Base-by-base conservation (phyloP, 2,113 vertebrate species). In the Xyrauchen texanus region DNA sequence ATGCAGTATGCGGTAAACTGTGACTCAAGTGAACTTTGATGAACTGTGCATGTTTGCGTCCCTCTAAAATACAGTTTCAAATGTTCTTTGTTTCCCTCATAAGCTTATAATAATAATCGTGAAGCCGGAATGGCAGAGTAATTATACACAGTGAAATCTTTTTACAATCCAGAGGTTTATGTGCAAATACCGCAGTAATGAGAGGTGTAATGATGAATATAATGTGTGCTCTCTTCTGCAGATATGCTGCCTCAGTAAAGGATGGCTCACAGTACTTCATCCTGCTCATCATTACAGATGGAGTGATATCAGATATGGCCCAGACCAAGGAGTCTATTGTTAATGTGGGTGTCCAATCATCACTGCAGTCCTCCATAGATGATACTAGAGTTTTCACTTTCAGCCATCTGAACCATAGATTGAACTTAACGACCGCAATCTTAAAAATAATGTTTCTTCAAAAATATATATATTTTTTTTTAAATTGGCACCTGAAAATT, bases 221-320 rank as follows among this genome's bases (percentile, higher is more conserved):
- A 21, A 47, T 60, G 11, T 60, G 11, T 42, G 7, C 63, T 49
- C 58, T 65, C 8, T 57, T 3, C 7, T 72, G 53, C 69, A 96
- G 95, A 84, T 96, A 96, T 4, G 95, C 95, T 81, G 90, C 94
- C 46, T 95, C 95, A 0, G 90, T 96, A 82, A 95, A 94, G 87
- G 95, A 96, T 69, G 95, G 95, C 73, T 96, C 95, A 76, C 95
- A 96, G 88, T 96, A 96, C 85, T 96, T 96, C 84, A 83, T 96
- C 84, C 93, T 96, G 77, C 94, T 96, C 83, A 95, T 96, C 86
- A 85, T 96, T 85, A 96, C 95, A n/a, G 95, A 96, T 15, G 95
- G 95, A 49, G 95, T 96, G 77, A 96, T 96, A 88, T 96, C 95
- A 3, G 95, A 96, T 85, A 96, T 96, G 95, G 95, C 95, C 82